phyloP scores from a whole-genome alignment of 2,113 vertebrate genomes.

The Otolemur garnettii region DNA sequence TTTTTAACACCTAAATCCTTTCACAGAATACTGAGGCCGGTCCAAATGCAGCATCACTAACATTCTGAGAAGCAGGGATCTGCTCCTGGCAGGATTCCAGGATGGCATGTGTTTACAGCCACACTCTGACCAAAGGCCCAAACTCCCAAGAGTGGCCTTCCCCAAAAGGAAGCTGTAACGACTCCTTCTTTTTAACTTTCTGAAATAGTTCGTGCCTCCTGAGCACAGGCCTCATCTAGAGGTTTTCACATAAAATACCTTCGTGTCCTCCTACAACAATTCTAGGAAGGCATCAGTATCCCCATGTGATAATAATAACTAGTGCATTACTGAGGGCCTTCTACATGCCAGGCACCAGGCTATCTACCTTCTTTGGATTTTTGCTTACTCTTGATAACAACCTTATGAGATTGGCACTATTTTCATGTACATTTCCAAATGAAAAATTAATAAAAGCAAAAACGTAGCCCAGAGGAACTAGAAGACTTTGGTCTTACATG shows the following conservation, averaged over 20 bases:
- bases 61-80: neutral
- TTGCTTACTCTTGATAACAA: neutral
- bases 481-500: neutral
- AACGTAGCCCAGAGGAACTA: neutral
- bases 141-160: too few species aligned
- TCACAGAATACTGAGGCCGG: neutral
- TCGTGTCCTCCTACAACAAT: neutral
- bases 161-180: neutral
- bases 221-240: neutral
- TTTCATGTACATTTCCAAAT: neutral
- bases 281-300: neutral
- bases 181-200: neutral
- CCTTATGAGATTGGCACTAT: neutral
- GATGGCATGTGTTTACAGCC: fast-evolving
- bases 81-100: neutral
- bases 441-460: neutral
- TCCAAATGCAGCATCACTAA: fast-evolving
- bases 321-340: neutral
- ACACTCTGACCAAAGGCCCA: neutral
- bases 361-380: neutral
- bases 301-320: neutral
- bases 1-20: neutral
- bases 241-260: neutral
- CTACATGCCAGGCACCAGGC: neutral
- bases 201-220: neutral